Evolutionary conservation across 2,888 invertebrate species (phyloP).

Genomic region (Idaea aversata): DNA sequence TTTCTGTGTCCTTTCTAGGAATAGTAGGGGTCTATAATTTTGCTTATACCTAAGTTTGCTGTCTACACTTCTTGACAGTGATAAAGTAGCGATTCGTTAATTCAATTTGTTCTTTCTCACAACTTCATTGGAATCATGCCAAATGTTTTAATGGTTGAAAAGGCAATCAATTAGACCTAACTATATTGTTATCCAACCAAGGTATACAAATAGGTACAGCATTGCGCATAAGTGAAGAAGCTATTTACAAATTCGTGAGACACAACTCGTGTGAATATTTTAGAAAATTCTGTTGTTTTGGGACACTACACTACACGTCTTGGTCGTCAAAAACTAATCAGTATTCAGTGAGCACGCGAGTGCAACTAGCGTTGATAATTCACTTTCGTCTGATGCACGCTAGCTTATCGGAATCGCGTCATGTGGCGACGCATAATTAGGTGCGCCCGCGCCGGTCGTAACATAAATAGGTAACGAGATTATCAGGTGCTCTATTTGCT

Average conservation of each 20-base stretch:
- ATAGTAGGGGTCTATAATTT: neutral
- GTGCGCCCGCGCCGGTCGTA: conserved; percentile 3
- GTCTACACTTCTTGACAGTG: conserved; percentile 32
- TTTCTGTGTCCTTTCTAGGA: too few species aligned
- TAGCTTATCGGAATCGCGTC: conserved; percentile 12
- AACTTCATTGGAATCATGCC: conserved; percentile 41
- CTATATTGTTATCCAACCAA: conserved; percentile 21
- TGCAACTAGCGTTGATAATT: conserved; percentile 39
- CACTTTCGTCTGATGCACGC: conserved; percentile 30
- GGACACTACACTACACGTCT: conserved; percentile 25
- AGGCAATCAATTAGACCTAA: conserved; percentile 28
- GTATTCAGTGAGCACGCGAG: conserved; percentile 34
- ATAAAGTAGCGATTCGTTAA: conserved; percentile 48
- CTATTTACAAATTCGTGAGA: neutral
- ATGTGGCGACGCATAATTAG: conserved; percentile 13
- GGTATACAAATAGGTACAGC: neutral
- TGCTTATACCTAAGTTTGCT: neutral
- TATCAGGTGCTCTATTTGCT: neutral
- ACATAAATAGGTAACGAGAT: neutral
- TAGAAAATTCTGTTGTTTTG: conserved; percentile 19
- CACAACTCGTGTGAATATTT: neutral
- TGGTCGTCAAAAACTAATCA: conserved; percentile 47
- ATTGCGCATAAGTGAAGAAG: neutral
- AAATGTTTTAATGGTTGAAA: conserved; percentile 43
- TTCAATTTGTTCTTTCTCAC: conserved; percentile 45